Evolutionary conservation across 1,140 invertebrate species (phyloP).

Genomic region (Euschistus heros): DNA sequence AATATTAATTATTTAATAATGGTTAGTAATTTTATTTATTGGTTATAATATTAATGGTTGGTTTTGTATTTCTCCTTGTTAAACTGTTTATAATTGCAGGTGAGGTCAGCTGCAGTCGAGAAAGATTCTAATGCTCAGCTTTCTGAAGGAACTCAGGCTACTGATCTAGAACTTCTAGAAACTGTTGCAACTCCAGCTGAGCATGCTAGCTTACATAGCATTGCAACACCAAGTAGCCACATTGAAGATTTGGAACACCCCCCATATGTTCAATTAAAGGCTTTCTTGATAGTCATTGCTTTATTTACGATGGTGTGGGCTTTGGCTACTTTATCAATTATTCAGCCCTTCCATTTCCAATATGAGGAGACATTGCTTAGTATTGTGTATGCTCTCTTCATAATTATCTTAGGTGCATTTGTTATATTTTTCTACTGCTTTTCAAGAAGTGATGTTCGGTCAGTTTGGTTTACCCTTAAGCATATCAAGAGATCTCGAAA

Average conservation of each 20-base stretch:
- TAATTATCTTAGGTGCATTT: slow-evolving; percentile 64
- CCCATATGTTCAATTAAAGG: slow-evolving; percentile 66
- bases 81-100: slow-evolving; percentile 7
- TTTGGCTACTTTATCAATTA: slow-evolving; percentile 54
- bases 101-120: slow-evolving; percentile 57
- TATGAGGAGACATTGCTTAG: slow-evolving; percentile 69
- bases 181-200: slow-evolving; percentile 36
- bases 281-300: slow-evolving; percentile 63
- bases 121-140: slow-evolving; percentile 55
- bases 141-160: slow-evolving; percentile 64
- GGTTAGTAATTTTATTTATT: neutral
- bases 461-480: slow-evolving; percentile 54
- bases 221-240: slow-evolving; percentile 53
- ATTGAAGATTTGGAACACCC: slow-evolving; percentile 71
- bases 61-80: neutral
- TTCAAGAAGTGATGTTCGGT: slow-evolving; percentile 66
- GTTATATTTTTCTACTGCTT: slow-evolving; percentile 77
- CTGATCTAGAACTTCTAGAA: slow-evolving; percentile 55
- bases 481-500: slow-evolving; percentile 27
- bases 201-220: slow-evolving; percentile 48
- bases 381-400: slow-evolving; percentile 58
- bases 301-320: slow-evolving; percentile 67
- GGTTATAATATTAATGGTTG: neutral
- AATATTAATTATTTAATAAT: too few species aligned
- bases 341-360: slow-evolving; percentile 50